These are phyloP conservation scores for Campaea margaritaria DNA, from an alignment of 2,888 invertebrate genomes.

Conservation along the genomic window DNA sequence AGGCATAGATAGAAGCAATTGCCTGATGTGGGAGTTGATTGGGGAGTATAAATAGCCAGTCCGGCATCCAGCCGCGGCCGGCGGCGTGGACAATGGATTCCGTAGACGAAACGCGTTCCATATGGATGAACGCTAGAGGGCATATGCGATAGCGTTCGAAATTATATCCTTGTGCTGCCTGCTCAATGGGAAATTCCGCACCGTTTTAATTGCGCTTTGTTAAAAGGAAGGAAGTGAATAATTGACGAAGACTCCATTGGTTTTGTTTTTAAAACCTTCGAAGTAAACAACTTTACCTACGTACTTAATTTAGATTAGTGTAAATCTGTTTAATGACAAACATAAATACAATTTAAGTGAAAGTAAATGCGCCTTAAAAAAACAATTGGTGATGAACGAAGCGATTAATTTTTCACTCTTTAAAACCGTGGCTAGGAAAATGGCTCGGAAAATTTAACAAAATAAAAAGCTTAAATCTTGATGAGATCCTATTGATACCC, in stretches of 20 bases:
- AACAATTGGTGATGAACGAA: too few species aligned
- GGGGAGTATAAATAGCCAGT: conserved; percentile 74
- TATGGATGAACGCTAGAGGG: conserved; percentile 80
- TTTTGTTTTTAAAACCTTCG: conserved; percentile 7
- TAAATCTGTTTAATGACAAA: neutral
- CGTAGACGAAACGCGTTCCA: conserved; percentile 79
- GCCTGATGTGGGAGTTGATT: conserved; percentile 66
- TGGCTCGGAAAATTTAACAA: too few species aligned
- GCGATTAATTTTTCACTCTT: too few species aligned
- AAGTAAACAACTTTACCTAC: conserved; percentile 6
- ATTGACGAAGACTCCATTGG: conserved; percentile 16
- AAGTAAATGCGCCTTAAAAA: too few species aligned
- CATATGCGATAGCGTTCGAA: conserved; percentile 62
- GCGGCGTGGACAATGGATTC: conserved; percentile 79
- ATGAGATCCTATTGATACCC: neutral
- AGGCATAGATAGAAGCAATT: conserved; percentile 59
- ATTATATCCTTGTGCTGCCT: conserved; percentile 49
- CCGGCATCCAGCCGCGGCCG: conserved; percentile 61
- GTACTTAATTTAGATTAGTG: neutral
- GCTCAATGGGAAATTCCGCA: conserved; percentile 45
- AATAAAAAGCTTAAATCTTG: too few species aligned
- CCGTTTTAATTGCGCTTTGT: conserved; percentile 42
- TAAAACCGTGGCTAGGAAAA: too few species aligned
- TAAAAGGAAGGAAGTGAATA: conserved; percentile 38
- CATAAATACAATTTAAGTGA: too few species aligned